phyloP scores from a whole-genome alignment of 1,140 invertebrate genomes.

The Ephestia elutella region DNA sequence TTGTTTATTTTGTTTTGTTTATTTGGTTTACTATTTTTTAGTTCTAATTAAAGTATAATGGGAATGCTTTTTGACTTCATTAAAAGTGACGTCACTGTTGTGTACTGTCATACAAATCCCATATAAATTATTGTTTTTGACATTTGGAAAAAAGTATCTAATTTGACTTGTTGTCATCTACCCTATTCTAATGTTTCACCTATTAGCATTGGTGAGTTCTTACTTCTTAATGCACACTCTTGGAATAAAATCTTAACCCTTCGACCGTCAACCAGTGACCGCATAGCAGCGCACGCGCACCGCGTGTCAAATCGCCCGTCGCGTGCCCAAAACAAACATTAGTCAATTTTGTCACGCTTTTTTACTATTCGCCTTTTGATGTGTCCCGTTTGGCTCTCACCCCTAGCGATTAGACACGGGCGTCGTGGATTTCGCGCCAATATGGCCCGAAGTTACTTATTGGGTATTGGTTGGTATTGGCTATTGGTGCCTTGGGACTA shows the following conservation, averaged over 20 bases:
- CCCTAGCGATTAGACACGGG: constrained; percentile 62
- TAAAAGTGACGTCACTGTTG: too few species aligned
- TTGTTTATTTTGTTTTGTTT: too few species aligned
- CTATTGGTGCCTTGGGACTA: constrained; percentile 1
- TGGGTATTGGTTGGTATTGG: constrained; percentile 13
- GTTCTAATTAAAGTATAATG: too few species aligned
- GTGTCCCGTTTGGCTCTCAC: constrained; percentile 41
- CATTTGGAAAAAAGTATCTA: too few species aligned
- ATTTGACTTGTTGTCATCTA: too few species aligned
- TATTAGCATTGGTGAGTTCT: too few species aligned
- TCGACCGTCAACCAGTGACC: constrained; percentile 6
- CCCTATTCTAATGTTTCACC: too few species aligned
- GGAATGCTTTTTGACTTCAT: too few species aligned
- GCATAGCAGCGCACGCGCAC: constrained; percentile 30
- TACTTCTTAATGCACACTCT: too few species aligned
- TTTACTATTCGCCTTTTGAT: constrained; percentile 57
- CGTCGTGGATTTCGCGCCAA: constrained; percentile 59
- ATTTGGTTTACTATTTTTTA: too few species aligned
- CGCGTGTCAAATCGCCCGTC: constrained; percentile 48
- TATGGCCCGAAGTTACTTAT: constrained; percentile 57
- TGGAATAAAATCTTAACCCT: background rate
- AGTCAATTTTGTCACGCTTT: constrained; percentile 67
- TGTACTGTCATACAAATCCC: too few species aligned
- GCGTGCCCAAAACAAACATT: constrained; percentile 70
- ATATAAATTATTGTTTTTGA: too few species aligned